Conservation (phyloP, 2,113 vertebrate genomes). For the Oncorhynchus clarkii region DNA sequence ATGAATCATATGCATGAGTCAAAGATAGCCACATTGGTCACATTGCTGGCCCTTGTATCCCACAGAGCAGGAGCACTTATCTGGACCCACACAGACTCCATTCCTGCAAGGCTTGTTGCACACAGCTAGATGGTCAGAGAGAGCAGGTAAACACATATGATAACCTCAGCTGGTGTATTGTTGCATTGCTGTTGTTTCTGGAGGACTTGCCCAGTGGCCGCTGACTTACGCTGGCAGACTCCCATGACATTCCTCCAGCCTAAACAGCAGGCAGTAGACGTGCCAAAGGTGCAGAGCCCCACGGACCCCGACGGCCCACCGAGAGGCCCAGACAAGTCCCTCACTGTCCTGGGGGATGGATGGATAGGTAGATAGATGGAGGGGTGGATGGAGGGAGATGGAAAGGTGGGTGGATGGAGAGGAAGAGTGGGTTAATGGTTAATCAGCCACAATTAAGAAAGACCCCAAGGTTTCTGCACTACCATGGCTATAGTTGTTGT, state of each 20-base stretch:
- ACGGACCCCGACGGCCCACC: constrained; percentile 9
- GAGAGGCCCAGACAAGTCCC: constrained; percentile 14
- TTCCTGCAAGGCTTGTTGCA: constrained; percentile 58
- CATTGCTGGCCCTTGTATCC: constrained; percentile 62
- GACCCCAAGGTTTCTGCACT: not conserved
- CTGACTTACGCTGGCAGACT: constrained; percentile 65
- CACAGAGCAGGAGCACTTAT: constrained; percentile 61
- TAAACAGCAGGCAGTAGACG: constrained; percentile 56
- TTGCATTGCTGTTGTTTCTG: not conserved
- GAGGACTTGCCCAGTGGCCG: constrained; percentile 5
- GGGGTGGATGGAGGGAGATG: not conserved
- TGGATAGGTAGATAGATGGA: constrained; percentile 36
- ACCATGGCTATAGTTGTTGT: too few species aligned
- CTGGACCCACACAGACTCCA: constrained; percentile 59
- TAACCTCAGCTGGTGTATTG: not conserved
- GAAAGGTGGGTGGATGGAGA: constrained; percentile 36
- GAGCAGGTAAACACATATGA: not conserved
- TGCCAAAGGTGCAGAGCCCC: constrained; percentile 53
- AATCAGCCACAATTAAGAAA: too few species aligned
- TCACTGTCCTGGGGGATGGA: constrained; percentile 36
- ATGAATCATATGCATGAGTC: too few species aligned
- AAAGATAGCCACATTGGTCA: constrained; percentile 55
- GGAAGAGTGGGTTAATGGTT: not conserved
- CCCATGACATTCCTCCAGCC: constrained; percentile 66
- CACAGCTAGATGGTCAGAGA: constrained; percentile 39